Conservation (phyloP, 2,888 invertebrate genomes). For the Elaeidobius kamerunicus region DNA sequence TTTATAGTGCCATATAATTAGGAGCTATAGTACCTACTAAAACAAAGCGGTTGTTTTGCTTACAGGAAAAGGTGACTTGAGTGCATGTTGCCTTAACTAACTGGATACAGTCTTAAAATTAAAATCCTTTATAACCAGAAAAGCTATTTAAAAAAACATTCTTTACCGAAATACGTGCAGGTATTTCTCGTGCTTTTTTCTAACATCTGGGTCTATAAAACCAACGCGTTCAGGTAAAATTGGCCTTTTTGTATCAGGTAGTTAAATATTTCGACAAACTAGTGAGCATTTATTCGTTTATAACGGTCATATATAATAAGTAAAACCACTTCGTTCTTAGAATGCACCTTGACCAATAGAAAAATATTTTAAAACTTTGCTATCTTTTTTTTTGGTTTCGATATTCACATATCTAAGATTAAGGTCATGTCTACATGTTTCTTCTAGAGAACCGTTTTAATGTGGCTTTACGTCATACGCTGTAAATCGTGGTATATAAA, state of each 20-base stretch:
- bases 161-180: too few relatives aligned
- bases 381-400: not conserved
- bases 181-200: too few relatives aligned
- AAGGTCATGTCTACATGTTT: not conserved
- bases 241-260: slow-evolving; percentile 9
- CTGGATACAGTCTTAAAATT: too few relatives aligned
- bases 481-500: slow-evolving; percentile 11
- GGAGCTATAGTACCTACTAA: not conserved
- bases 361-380: too few relatives aligned
- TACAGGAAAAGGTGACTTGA: too few relatives aligned
- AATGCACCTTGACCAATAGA: too few relatives aligned
- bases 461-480: not conserved
- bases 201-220: slow-evolving; percentile 13
- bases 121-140: too few relatives aligned
- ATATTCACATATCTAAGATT: not conserved
- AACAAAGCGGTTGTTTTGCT: slow-evolving; percentile 7
- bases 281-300: too few relatives aligned
- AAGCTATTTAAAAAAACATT: too few relatives aligned
- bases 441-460: slow-evolving; percentile 1
- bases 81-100: too few relatives aligned
- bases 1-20: slow-evolving; percentile 9
- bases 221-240: slow-evolving; percentile 10
- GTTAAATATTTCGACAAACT: slow-evolving; percentile 6
- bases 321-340: too few relatives aligned
- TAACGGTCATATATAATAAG: too few relatives aligned